phyloP scores from a whole-genome alignment of 1,140 invertebrate species.

The Diprion similis region DNA sequence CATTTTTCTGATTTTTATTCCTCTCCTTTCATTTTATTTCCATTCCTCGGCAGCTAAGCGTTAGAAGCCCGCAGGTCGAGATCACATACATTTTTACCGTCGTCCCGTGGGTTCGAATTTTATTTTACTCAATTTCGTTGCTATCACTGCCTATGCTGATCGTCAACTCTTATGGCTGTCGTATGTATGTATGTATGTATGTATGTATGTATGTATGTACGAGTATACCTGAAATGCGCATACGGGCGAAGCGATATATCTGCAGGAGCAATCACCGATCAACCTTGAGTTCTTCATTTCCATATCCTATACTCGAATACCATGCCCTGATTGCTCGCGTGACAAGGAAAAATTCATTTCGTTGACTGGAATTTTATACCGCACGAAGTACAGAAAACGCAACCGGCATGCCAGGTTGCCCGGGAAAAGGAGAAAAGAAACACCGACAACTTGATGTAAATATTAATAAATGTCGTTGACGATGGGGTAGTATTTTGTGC shows the following conservation, averaged over 20 bases:
- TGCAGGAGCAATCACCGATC: neutral
- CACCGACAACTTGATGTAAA: neutral
- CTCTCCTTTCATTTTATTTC: neutral
- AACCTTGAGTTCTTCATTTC: neutral
- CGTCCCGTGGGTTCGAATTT: neutral
- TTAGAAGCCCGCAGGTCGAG: neutral
- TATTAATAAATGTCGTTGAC: neutral
- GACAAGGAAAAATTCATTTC: neutral
- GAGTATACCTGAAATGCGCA: too few species aligned
- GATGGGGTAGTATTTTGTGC: neutral
- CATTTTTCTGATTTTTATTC: slow-evolving; percentile 15
- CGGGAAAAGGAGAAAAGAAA: neutral
- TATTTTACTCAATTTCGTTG: neutral
- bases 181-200: neutral
- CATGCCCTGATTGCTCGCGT: neutral
- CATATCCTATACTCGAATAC: slow-evolving; percentile 2
- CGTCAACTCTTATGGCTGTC: neutral
- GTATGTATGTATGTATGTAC: too few species aligned
- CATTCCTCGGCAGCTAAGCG: neutral
- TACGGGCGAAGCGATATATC: neutral
- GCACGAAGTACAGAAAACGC: neutral
- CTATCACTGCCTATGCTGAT: neutral
- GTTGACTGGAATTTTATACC: neutral
- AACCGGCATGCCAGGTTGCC: too few species aligned
- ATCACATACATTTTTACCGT: neutral